phyloP scores from a whole-genome alignment of 2,113 vertebrate species.

The Phrynosoma blainvillii region DNA sequence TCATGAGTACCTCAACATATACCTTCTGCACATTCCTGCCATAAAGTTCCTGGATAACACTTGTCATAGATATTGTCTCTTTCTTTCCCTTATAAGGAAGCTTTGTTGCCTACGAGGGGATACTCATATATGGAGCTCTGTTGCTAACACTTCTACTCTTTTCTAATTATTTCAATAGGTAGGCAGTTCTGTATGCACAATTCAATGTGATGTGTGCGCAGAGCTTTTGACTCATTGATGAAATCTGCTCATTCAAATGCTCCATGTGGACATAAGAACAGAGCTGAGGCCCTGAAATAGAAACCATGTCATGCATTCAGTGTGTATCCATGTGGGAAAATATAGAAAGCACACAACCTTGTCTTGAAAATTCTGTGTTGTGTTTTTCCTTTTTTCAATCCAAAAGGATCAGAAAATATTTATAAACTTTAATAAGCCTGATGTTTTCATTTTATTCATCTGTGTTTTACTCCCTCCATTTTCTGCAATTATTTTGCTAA shows the following conservation, averaged over 20 bases:
- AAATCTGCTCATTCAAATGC: background rate
- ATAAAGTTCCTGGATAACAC: too few relatives aligned
- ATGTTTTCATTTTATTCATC: background rate
- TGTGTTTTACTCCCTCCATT: conserved; percentile 12
- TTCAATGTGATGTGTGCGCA: background rate
- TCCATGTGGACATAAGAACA: background rate
- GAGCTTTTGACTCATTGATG: background rate
- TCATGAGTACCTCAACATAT: too few relatives aligned
- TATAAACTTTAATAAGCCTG: accelerated
- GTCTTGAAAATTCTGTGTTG: conserved; percentile 3
- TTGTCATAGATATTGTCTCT: background rate
- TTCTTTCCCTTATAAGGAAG: too few relatives aligned
- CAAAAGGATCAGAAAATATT: background rate
- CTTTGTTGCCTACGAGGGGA: too few relatives aligned
- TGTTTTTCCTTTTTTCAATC: background rate
- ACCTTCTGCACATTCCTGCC: too few relatives aligned
- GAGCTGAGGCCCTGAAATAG: background rate
- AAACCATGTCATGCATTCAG: background rate
- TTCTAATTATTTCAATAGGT: background rate
- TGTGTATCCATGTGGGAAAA: too few relatives aligned
- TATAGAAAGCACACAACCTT: background rate
- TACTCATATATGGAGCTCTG: background rate
- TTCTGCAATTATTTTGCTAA: conserved; percentile 30
- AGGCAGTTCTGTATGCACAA: background rate
- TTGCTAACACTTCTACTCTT: background rate